Evolutionary conservation across 1,140 invertebrate species (phyloP), one percentile per base, ranked within the genome.

Genomic region (Papilio dardanus): DNA sequence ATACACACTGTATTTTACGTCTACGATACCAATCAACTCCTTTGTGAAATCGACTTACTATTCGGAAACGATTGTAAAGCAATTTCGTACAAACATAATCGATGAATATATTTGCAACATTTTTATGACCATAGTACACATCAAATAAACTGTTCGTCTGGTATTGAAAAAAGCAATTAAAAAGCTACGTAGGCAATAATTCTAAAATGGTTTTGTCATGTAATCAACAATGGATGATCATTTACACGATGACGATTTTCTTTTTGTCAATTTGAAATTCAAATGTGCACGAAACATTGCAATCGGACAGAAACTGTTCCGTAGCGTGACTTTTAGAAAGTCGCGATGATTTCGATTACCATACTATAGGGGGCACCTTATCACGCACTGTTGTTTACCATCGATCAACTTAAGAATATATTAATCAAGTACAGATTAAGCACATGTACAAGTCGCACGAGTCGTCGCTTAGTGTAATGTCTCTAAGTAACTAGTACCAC

Each of bases 221-320:
- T 10, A 28, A 28, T 62, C 54, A 28, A 14, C 21, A 62, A 62
- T 28, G 54, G 3, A 62, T 28, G 5, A 67, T 35, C 33, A 40
- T 69, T 69, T 21, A 19, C 33, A 19, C 33, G 33, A n/a, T 54
- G 21, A 28, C 54, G 54, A 62, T 62, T 69, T 69, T 69, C 67
- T 69, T 69, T 69, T 69, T 7, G 67, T 40, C 19, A 24, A 69
- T 69, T 69, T 69, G 12, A 69, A 69, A 69, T 35, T 69, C 33
- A 69, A 69, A 69, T 69, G 67, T 69, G 21, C 67, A 69, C 67
- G 67, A 69, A 69, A 69, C 67, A 69, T 69, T 69, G 67, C 31
- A 69, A 40, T 69, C 31, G 35, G 21, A 40, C 67, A 12, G 35
- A 69, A 69, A 69, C 31, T 37, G 33, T 69, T 69, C 33, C 67